Conservation (phyloP, 2,113 vertebrate genomes). For the Apistogramma diplotaenia region DNA sequence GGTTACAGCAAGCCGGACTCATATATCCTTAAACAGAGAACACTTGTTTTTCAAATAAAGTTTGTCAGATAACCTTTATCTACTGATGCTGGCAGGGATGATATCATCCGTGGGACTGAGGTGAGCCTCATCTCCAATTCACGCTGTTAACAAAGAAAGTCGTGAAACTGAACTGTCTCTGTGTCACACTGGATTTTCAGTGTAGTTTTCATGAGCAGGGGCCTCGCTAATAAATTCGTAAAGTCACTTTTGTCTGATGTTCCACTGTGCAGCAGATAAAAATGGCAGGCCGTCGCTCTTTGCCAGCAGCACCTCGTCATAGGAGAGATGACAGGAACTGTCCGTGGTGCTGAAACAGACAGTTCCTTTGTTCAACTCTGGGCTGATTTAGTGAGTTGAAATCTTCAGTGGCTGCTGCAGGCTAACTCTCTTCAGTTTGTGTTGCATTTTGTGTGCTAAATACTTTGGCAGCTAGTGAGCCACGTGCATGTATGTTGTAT, state of each 20-base stretch:
- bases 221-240: slow-evolving; percentile 33
- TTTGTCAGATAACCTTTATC: slow-evolving; percentile 34
- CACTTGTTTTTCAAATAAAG: background rate
- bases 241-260: slow-evolving; percentile 45
- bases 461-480: background rate
- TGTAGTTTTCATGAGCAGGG: background rate
- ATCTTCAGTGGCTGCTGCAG: background rate
- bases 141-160: background rate
- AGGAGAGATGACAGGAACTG: slow-evolving; percentile 55
- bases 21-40: background rate
- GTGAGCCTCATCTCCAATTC: slow-evolving; percentile 35
- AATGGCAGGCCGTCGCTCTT: slow-evolving; percentile 20
- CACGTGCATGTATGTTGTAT: background rate
- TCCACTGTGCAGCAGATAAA: slow-evolving; percentile 44
- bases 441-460: background rate
- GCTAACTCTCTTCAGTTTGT: background rate
- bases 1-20: background rate
- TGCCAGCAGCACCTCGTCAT: slow-evolving; percentile 42
- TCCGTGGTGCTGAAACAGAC: slow-evolving; percentile 67
- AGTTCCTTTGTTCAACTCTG: slow-evolving; percentile 51
- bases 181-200: slow-evolving; percentile 5
- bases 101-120: slow-evolving; percentile 28
- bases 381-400: slow-evolving; percentile 21
- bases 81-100: slow-evolving; percentile 3
- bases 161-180: background rate